Percentiles rank a stretch among this genome's conserved stretches.
Evolutionary conservation across 2,888 invertebrate genomes (phyloP).

Genomic region (Hartigia nigra): DNA sequence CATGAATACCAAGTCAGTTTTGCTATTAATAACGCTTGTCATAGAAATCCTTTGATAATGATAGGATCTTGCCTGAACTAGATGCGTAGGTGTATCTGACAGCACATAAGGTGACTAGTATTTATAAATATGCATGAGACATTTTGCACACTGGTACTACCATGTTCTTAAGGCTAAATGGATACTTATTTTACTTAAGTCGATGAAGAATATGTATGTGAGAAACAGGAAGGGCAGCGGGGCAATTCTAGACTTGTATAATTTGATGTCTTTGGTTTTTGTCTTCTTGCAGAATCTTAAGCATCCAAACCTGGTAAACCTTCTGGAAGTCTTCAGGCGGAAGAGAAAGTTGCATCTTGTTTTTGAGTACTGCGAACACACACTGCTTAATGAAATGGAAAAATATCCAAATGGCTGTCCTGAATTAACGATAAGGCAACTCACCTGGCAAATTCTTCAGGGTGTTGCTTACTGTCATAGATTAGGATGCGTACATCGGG

Average conservation of each 20-base stretch:
- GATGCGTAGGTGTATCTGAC: background rate
- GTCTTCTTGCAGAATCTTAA: slow-evolving; percentile 87
- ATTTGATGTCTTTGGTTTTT: background rate
- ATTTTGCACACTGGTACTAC: background rate
- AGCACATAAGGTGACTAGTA: background rate
- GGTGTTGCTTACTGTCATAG: slow-evolving; percentile 97
- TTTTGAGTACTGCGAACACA: slow-evolving; percentile 98
- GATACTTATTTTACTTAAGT: background rate
- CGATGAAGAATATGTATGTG: background rate
- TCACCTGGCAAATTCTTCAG: slow-evolving; percentile 94
- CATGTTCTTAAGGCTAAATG: background rate
- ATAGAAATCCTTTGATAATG: background rate
- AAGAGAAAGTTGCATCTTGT: slow-evolving; percentile 96
- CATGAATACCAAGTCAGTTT: slow-evolving; percentile 8
- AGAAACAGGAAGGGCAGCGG: background rate
- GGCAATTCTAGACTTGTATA: background rate
- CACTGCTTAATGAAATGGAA: slow-evolving; percentile 95
- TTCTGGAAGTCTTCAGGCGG: slow-evolving; percentile 96
- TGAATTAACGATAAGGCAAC: slow-evolving; percentile 89
- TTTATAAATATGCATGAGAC: background rate
- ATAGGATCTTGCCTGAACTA: background rate
- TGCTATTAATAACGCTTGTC: slow-evolving; percentile 9
- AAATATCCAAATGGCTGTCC: slow-evolving; percentile 94
- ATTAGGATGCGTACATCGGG: slow-evolving; percentile 95
- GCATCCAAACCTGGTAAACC: slow-evolving; percentile 96